Evolutionary conservation across 2,797 vertebrate species (phyloP).

Genomic region (Sitta carolinensis): DNA sequence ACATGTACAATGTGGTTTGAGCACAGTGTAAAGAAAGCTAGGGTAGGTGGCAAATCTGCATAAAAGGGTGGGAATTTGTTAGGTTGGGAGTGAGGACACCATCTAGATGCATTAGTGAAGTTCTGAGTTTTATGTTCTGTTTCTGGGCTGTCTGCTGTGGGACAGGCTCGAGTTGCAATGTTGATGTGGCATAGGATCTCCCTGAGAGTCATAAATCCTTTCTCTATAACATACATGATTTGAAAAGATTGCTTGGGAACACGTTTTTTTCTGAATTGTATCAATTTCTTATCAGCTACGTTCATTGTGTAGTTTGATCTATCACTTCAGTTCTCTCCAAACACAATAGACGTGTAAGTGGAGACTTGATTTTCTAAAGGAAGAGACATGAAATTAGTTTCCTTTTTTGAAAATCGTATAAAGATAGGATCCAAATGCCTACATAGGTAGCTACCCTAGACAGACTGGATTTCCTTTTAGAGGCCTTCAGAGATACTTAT

Average conservation of each 20-base stretch:
- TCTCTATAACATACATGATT: neutral
- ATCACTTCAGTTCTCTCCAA: neutral
- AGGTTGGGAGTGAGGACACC: neutral
- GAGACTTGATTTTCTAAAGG: neutral
- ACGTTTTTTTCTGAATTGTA: neutral
- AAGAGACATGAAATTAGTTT: neutral
- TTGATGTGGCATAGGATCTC: neutral
- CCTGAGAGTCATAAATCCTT: neutral
- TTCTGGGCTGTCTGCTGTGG: neutral
- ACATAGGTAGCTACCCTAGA: neutral
- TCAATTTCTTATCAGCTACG: neutral
- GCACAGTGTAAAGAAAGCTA: neutral
- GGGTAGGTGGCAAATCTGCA: neutral
- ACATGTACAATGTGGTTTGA: neutral
- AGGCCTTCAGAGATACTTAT: neutral
- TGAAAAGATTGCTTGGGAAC: neutral
- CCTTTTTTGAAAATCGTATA: neutral
- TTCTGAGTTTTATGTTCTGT: neutral
- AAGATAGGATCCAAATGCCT: neutral
- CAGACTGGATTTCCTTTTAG: neutral
- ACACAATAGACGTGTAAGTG: neutral
- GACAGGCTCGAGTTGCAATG: neutral
- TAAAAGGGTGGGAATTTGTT: neutral
- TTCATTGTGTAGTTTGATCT: neutral
- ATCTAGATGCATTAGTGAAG: neutral